Base-by-base conservation (phyloP, 2,113 vertebrate species). In the Parus major region DNA sequence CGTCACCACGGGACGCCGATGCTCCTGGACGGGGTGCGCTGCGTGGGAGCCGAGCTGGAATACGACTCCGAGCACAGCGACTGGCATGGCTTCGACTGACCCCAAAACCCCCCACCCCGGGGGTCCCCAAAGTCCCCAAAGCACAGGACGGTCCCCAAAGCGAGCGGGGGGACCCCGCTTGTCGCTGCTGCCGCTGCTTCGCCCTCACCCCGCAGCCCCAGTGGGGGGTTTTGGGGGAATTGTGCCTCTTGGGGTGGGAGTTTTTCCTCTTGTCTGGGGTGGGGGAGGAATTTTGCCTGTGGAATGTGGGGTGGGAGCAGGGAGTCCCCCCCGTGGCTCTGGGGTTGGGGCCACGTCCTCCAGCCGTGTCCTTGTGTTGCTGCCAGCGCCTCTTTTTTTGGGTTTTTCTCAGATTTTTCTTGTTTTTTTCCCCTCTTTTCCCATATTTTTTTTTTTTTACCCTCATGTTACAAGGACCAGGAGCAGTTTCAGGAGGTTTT, bases 41-140 rank as follows among this genome's bases (percentile, higher is more conserved):
- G 99, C 19, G 93, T 99, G 33, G 99, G 99, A 0, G 98, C 98
- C 0, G 99, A 99, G 97, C 94, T 98, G 79, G 99, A 99, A 91
- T 99, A 99, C 31, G 99, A 99, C 98, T 99, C 99, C 1, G 99
- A 99, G 88, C 99, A 99, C 92, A 99, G 99, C 25, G 99, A 99
- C 97, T 99, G 99, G 99, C 99, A 99, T 8, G 99, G 99, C 89
- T 99, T 99, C 21, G 99, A 99, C 97, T 99, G 96, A 57, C 16
- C 41, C 39, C 71, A 28, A 14, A 63, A 39, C 36, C 36, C 18
- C 59, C 75, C 59, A 12, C n/a, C 21, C n/a, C 15, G 36, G 55
- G n/a, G 16, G 11, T 42, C 71, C 41, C 71, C 24, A 35, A 35
- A 23, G 42, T 29, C 44, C 29, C 88, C 16, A 44, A 3, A 5